Evolutionary conservation across 2,113 vertebrate genomes (phyloP), one percentile per base, ranked within the genome.

Genomic region (Labeo rohita): DNA sequence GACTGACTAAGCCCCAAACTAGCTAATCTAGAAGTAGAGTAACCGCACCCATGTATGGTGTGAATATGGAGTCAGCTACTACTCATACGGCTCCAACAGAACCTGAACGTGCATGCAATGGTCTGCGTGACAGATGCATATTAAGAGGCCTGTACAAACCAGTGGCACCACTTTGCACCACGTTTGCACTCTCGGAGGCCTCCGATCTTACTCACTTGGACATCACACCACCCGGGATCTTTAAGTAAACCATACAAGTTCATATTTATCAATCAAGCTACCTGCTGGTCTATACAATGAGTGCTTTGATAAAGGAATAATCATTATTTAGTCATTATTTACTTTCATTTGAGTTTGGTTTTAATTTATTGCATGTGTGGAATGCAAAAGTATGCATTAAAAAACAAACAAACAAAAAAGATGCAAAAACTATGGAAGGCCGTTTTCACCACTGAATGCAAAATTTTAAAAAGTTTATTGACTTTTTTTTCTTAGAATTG

Each of bases 1-100:
- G 68, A 75, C 23, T 87, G 88, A 86, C 75, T 89, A 89, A 89
- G 86, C 80, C 54, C 43, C 9, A 47, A 87, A 89, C 66, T 74
- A 86, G 86, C 84, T 89, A 54, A 73, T 79, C 76, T 70, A 66
- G 70, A 84, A 72, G 65, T 56, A 74, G 66, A 39, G 23, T 65
- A 66, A 86, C 88, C 86, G 45, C 88, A 84, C 88, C 88, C 84
- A 87, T 56, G 80, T 34, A 73, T 54, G 61, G 11, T 74, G 49
- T 76, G 39, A 61, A 16, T 11, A 1, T 76, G 47, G 68, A 82
- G 15, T 76, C 79, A 76, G 56, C 34, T 28, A 63, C 43, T 47
- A 66, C 84, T 78, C 75, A 65, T 21, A 8, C 16, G 23, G 49
- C 49, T 39, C 34, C 28, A 78, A 80, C 39, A 6, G 18, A 82